Base-by-base conservation (phyloP, 2,797 vertebrate genomes). In the Cacajao melanocephalus region DNA sequence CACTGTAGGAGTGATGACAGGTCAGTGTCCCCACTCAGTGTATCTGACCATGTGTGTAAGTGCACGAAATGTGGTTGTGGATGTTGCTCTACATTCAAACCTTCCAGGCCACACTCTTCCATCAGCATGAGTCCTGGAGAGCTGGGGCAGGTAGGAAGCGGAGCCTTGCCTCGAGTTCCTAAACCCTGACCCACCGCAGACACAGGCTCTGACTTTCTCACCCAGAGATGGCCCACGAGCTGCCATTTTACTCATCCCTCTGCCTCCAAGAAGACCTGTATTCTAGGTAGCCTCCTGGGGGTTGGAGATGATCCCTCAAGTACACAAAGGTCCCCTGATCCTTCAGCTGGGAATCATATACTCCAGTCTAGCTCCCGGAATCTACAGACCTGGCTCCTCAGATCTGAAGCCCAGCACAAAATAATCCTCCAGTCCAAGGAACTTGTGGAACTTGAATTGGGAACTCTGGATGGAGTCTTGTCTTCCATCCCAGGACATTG, bases 401-500 rank as follows among this genome's bases (percentile, higher is more conserved):
- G 57, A 91, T 97, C 89, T 95, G 64, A 97, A 97, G 44, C 61
- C 58, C 52, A 82, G 24, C 36, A 88, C 17, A 78, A 84, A 83
- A 75, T 93, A 94, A 83, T 82, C 36, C 4, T 87, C 72, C 22
- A 85, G 61, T 41, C 84, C 83, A 89, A 90, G 52, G 36, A 85
- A 78, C 87, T 41, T 75, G 36, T 85, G 12, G 58, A 88, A 75
- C 78, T 93, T 88, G 39, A 86, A 84, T 12, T 95, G 64, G 52
- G 48, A 70, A 85, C 46, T 84, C 70, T 39, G 30, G 75, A 93
- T 39, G 30, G 75, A 93, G 57, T 87, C 80, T 90, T 94, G 24
- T 81, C 22, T 94, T 28, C 82, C 20, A 52, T 88, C 70, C 52
- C 33, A 30, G 58, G 57, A 79, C 55, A 81, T 2, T 30, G 41